phyloP scores from a whole-genome alignment of 1,140 invertebrate species.

The Drosophila quadrilineata region DNA sequence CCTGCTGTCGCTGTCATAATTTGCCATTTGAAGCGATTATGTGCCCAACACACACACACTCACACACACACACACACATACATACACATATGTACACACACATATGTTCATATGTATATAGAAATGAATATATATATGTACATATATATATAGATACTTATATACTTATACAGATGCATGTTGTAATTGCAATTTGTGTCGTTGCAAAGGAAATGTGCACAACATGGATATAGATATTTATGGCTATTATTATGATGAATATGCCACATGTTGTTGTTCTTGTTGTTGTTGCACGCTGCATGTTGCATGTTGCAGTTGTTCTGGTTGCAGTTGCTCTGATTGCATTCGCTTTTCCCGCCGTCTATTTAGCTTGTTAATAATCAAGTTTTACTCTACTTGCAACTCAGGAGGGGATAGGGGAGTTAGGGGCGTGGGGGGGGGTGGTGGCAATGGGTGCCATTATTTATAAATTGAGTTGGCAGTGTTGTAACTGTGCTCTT shows the following conservation, averaged over 20 bases:
- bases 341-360: constrained; percentile 18
- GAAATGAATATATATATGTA: constrained; percentile 20
- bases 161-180: constrained; percentile 33
- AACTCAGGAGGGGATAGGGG: too few species aligned
- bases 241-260: constrained; percentile 1
- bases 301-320: constrained; percentile 14
- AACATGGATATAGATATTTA: constrained; percentile 31
- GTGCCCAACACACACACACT: constrained; percentile 20
- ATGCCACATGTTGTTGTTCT: background rate
- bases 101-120: constrained; percentile 16
- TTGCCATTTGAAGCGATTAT: constrained; percentile 76
- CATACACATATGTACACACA: constrained; percentile 15
- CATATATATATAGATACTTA: constrained; percentile 1
- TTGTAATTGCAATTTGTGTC: constrained; percentile 35
- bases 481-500: too few species aligned
- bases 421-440: too few species aligned
- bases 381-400: background rate
- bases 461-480: too few species aligned
- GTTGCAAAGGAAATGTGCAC: constrained; percentile 35
- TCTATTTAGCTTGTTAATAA: constrained; percentile 27
- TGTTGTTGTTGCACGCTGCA: constrained; percentile 2
- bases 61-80: constrained; percentile 1
- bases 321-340: constrained; percentile 9
- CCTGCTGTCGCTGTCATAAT: constrained; percentile 53
- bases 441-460: too few species aligned